Conservation (phyloP, 2,888 invertebrate genomes). For the Xylocampa areola region DNA sequence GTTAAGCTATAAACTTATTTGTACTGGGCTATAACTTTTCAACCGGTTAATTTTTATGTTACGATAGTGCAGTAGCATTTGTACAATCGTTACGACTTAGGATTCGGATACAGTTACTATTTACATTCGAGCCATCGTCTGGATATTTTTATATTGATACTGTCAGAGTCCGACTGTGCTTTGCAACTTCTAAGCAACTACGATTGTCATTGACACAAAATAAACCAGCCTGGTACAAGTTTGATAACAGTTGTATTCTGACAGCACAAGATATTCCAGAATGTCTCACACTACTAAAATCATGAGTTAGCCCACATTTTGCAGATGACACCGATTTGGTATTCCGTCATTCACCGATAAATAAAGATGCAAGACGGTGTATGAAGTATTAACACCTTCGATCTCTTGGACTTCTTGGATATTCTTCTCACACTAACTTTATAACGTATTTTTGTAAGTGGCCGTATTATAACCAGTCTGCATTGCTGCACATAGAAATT, state of each 20-base stretch:
- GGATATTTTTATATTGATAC: too few relatives aligned
- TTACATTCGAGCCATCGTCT: background rate
- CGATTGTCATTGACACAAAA: constrained; percentile 17
- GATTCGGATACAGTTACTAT: background rate
- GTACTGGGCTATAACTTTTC: constrained; percentile 6
- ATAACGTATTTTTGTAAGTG: constrained; percentile 14
- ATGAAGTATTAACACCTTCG: too few relatives aligned
- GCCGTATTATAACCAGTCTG: constrained; percentile 3
- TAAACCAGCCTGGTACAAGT: background rate
- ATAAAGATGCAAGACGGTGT: too few relatives aligned
- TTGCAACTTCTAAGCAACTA: too few relatives aligned
- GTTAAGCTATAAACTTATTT: constrained; percentile 28
- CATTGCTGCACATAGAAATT: constrained; percentile 36
- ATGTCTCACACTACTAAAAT: too few relatives aligned
- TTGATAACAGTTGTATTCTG: constrained; percentile 6
- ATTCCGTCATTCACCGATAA: background rate
- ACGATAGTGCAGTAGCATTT: background rate
- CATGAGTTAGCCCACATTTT: too few relatives aligned
- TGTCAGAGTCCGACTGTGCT: too few relatives aligned
- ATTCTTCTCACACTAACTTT: constrained; percentile 12
- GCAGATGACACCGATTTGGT: too few relatives aligned
- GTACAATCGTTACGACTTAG: background rate
- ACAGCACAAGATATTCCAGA: background rate
- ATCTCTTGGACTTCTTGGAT: background rate
- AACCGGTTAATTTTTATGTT: constrained; percentile 15